A percentile compares a stretch with the other conserved stretches of the same genome.
phyloP scores from a whole-genome alignment of 2,888 invertebrate species.

The Agrochola litura region DNA sequence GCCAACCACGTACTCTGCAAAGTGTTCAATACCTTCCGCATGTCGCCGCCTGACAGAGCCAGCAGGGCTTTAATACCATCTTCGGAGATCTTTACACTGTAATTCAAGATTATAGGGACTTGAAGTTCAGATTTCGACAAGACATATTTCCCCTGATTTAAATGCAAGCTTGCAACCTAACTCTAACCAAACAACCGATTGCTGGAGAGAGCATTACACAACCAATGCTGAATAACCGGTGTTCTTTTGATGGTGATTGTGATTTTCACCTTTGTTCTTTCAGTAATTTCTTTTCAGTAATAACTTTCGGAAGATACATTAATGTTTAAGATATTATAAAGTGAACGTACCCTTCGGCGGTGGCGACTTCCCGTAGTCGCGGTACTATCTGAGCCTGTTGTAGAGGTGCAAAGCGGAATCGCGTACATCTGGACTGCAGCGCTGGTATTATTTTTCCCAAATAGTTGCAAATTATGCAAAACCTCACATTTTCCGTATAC shows the following conservation, averaged over 20 bases:
- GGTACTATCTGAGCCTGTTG: conserved; percentile 96
- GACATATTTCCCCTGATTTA: too few species aligned
- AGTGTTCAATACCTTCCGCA: conserved; percentile 99
- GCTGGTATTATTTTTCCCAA: conserved; percentile 99
- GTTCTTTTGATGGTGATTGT: not conserved
- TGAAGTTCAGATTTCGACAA: not conserved
- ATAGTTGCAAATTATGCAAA: conserved; percentile 99
- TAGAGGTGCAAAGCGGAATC: conserved; percentile 98
- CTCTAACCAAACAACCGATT: not conserved
- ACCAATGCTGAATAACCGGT: not conserved
- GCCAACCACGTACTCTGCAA: conserved; percentile 99
- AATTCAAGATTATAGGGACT: conserved; percentile 45
- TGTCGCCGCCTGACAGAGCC: conserved; percentile 98
- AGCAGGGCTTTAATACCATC: conserved; percentile 97
- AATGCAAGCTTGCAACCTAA: not conserved
- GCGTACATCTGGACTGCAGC: conserved; percentile 98
- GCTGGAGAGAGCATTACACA: not conserved
- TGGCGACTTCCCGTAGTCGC: conserved; percentile 95
- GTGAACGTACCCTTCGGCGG: conserved; percentile 93
- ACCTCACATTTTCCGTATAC: conserved; percentile 99
- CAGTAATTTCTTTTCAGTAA: not conserved
- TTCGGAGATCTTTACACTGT: conserved; percentile 95
- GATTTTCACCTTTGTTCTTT: not conserved
- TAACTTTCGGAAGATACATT: not conserved
- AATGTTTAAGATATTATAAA: not conserved